Evolutionary conservation across 2,888 invertebrate genomes (phyloP).

Genomic region (Habroteleia sp.): DNA sequence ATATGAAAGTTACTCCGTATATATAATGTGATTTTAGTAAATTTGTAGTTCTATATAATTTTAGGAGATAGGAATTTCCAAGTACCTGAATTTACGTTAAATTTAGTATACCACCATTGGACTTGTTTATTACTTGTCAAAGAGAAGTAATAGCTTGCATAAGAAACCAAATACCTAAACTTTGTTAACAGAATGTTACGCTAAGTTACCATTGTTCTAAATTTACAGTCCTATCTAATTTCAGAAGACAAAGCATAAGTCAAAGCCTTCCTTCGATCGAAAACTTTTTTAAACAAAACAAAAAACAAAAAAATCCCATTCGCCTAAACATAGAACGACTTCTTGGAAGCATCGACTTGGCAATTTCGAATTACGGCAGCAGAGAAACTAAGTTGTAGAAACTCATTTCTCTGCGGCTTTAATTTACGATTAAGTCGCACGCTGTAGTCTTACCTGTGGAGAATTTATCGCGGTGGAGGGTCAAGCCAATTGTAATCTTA

Average conservation of each 20-base stretch:
- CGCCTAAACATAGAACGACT: slow-evolving; percentile 46
- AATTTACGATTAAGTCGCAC: slow-evolving; percentile 65
- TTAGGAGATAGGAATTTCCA: background rate
- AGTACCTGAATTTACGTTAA: background rate
- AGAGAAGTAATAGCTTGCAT: background rate
- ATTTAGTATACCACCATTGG: too few relatives aligned
- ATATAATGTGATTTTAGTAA: too few relatives aligned
- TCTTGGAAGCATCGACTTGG: slow-evolving; percentile 48
- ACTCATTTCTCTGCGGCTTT: slow-evolving; percentile 64
- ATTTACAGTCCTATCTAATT: slow-evolving; percentile 9
- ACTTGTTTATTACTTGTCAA: too few relatives aligned
- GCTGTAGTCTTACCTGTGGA: slow-evolving; percentile 59
- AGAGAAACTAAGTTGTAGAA: slow-evolving; percentile 63
- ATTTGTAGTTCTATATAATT: too few relatives aligned
- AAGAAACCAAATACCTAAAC: background rate
- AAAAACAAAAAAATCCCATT: slow-evolving; percentile 24
- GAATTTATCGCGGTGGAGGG: slow-evolving; percentile 63
- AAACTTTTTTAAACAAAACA: slow-evolving; percentile 24
- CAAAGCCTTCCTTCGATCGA: slow-evolving; percentile 18
- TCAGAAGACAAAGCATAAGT: slow-evolving; percentile 16
- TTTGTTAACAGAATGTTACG: background rate
- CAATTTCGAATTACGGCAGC: slow-evolving; percentile 57
- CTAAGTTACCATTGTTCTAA: background rate
- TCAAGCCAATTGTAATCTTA: slow-evolving; percentile 65
- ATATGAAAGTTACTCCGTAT: too few relatives aligned